Evolutionary conservation across 2,888 invertebrate genomes (phyloP), one percentile per base, ranked within the genome.

Genomic region (Flabesymbios commensalis): DNA sequence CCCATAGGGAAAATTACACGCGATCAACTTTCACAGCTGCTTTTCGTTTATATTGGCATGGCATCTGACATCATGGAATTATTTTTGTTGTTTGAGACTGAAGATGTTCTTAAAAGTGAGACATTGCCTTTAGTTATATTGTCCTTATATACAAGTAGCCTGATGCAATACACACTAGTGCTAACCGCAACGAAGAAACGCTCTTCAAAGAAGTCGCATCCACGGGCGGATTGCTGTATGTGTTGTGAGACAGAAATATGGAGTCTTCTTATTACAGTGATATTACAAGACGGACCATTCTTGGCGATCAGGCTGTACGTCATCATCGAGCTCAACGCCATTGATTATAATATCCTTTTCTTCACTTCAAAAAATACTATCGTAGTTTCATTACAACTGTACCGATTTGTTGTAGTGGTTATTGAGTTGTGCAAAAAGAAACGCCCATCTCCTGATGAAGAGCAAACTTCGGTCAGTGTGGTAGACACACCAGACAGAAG

Each of bases 231-330:
- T 1, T n/a, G 45, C 51, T 45, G 51, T 22, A 39, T 43, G 3
- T 68, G 65, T 41, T 71, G 69, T 36, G 62, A 63, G 61, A 74
- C 72, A 52, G 84, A 85, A 70, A 74, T 84, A 28, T 83, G 83
- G 80, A 83, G 83, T 26, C 80, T 86, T 24, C 41, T 83, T 4
- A 73, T 84, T 36, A 81, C 83, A 2, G 76, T 84, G 48, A 56
- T 77, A 26, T 73, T 85, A 36, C 85, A 84, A 68, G 85, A 85
- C 65, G 78, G 83, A 10, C 85, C 85, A 0, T 85, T 84, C 72
- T 71, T 85, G 4, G 60, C 64, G 3, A 59, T 80, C 4, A 69
- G 81, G 3, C 63, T 78, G 17, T 73, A 73, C 64, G 69, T 76
- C 17, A 65, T 80, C 42, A 59, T 76, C 51, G 62, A 62, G 5